Base-by-base conservation (phyloP, 2,797 vertebrate species). In the Ctenopoma kingsleyae region DNA sequence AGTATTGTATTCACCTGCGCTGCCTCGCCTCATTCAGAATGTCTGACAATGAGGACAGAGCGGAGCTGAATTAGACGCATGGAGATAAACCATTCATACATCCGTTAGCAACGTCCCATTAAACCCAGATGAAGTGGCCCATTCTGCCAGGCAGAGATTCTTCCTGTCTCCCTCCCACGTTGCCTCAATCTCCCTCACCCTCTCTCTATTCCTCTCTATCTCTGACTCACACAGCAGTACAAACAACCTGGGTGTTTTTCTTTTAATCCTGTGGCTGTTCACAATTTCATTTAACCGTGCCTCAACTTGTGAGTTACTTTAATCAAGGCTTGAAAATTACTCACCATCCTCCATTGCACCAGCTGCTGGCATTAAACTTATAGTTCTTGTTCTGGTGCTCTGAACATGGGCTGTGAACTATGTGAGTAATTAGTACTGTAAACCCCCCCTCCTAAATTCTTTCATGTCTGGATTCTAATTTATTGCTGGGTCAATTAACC, bases 401-500 rank as follows among this genome's bases (percentile, higher is more conserved):
- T 17, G 43, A 80, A 56, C 59, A 43, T 15, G 20, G 56, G 51
- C 85, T 74, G 65, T 63, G 68, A 70, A 87, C 82, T 88, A 76
- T 70, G 77, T 74, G 76, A 87, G 71, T 83, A 93, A 93, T 93
- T 93, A 92, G 88, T 73, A 69, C 82, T 59, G 44, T 53, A 87
- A 78, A 56, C 66, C 32, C 51, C 38, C 74, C 59, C 51, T 27
- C 50, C 50, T 3, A 68, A 87, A 91, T 90, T 87, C 89, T 90
- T 93, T 92, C 82, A 91, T 82, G 92, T 94, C 91, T 93, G 88
- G 80, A 83, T 79, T 76, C 53, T 87, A 91, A 92, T 93, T 90
- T 93, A 94, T 86, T 89, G 92, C 90, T 19, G 56, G 76, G 75
- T 91, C 92, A 93, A 93, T 94, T 91, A 85, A 78, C 75, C 70